Evolutionary conservation across 2,113 vertebrate species (phyloP), one percentile per base, ranked within the genome.

Genomic region (Nothocercus julius): DNA sequence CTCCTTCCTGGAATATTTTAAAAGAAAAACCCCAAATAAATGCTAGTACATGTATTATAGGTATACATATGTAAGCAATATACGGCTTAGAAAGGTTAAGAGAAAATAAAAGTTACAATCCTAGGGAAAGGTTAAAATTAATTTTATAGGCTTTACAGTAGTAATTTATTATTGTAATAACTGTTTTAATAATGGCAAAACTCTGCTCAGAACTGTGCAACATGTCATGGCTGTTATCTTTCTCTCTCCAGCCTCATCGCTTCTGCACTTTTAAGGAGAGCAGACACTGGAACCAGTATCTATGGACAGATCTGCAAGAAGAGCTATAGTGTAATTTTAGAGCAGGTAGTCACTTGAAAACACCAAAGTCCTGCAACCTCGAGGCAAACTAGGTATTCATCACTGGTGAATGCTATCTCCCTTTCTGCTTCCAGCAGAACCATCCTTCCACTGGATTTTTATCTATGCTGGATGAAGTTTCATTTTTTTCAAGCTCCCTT

Each of bases 101-200:
- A 58, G 9, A 78, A 34, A 87, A 75, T 15, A 67, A 17, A 34
- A 51, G 63, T 62, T 93, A 85, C 92, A 95, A 16, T 13, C 7
- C 15, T 81, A 58, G 66, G 19, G 10, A 22, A 67, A 45, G 12
- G 7, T 69, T 68, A 30, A 91, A 86, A 86, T 53, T 85, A 89
- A 68, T 82, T 51, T 75, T 28, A 44, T 62, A 85, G 30, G 20
- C 2, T 87, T 78, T 87, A 64, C 32, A 54, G 34, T 67, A 67
- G 10, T 93, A 76, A 93, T 92, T 89, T 89, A 85, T 91, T 94
- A 77, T 93, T 97, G 73, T 84, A 97, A 94, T 96, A 96, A 90
- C 22, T 53, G 5, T 79, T 70, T 81, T 84, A 18, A 58, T 69
- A 82, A 40, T 72, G 75, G 14, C 11, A 78, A 77, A 21, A 8